Evolutionary conservation across 2,888 invertebrate species (phyloP).

Genomic region (Philopedon plagiatum): DNA sequence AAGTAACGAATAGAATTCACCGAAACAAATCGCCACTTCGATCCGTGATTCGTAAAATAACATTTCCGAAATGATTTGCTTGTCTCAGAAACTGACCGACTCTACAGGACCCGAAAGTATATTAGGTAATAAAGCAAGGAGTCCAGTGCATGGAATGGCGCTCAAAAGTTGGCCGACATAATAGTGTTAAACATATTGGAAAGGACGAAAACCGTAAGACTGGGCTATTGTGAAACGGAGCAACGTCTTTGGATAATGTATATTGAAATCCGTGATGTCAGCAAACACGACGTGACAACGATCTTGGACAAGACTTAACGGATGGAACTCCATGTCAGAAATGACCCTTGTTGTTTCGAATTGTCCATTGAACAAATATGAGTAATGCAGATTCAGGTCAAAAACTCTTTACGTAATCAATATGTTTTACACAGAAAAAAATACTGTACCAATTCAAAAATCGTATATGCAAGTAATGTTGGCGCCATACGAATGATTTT

Average conservation of each 20-base stretch:
- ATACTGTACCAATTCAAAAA: not conserved
- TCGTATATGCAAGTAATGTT: no score
- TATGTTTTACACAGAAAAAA: not conserved
- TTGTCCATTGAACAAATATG: slow-evolving; percentile 6
- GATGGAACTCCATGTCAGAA: slow-evolving; percentile 8
- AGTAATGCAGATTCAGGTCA: slow-evolving; percentile 8
- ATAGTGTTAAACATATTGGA: slow-evolving; percentile 8
- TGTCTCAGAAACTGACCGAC: slow-evolving; percentile 38
- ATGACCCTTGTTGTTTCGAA: slow-evolving; percentile 11
- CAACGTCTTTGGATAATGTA: slow-evolving; percentile 21
- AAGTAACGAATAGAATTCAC: slow-evolving; percentile 28
- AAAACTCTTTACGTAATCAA: not conserved
- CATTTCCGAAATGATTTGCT: slow-evolving; percentile 46
- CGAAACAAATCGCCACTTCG: slow-evolving; percentile 14
- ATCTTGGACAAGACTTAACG: slow-evolving; percentile 21
- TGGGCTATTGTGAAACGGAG: slow-evolving; percentile 6
- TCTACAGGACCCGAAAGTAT: slow-evolving; percentile 46
- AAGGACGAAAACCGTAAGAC: not conserved
- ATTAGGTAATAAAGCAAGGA: slow-evolving; percentile 44
- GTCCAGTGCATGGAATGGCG: slow-evolving; percentile 35
- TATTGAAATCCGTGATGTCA: slow-evolving; percentile 33
- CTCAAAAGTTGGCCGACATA: slow-evolving; percentile 32
- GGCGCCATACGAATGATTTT: no score
- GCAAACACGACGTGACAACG: slow-evolving; percentile 20
- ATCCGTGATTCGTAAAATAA: slow-evolving; percentile 27